Base-by-base conservation (phyloP, 2,888 invertebrate species). In the Thera britannica region DNA sequence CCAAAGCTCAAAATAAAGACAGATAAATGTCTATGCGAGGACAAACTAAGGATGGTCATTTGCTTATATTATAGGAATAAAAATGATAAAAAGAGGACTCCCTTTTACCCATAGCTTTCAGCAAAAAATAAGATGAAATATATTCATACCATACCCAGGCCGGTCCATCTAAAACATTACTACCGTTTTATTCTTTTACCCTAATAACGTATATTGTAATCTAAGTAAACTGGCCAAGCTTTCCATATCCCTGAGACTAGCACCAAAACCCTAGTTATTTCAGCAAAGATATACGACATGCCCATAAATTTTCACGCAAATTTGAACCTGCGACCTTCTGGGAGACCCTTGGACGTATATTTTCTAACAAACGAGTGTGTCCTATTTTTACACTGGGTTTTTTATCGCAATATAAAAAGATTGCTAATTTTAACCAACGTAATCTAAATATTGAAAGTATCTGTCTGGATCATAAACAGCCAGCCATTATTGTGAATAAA, bases 261-360 rank as follows among this genome's bases (percentile, higher is more conserved):
- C 73, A 75, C 79, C 77, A 73, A 77, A 75, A 76, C 75, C 73
- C 75, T 77, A 78, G 82, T 62, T 82, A 83, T 86, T 84, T 82
- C 81, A 68, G 73, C 75, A 72, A 83, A 84, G 86, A 85, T 80
- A 79, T 81, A 86, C 82, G 86, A 85, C 83, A 79, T 74, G 76
- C 77, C 81, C 87, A 84, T 89, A 88, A 84, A 89, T 89, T 87
- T 86, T 87, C 84, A 85, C 85, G 82, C 83, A 83, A 85, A 80
- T 88, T 85, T 85, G 82, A 87, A 83, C 82, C 77, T 73, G 71
- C 75, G 75, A 75, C 76, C 70, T 77, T 79, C 65, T 73, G 58
- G 70, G 72, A 75, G 75, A 75, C 76, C 76, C 75, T 67, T 71
- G 61, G 60, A 72, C 67, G 76, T 81, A 83, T 81, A 83, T 83